Evolutionary conservation across 37 sponge, comb jelly and placozoan species (phyloP).

Genomic region (Mnemiopsis leidyi): DNA sequence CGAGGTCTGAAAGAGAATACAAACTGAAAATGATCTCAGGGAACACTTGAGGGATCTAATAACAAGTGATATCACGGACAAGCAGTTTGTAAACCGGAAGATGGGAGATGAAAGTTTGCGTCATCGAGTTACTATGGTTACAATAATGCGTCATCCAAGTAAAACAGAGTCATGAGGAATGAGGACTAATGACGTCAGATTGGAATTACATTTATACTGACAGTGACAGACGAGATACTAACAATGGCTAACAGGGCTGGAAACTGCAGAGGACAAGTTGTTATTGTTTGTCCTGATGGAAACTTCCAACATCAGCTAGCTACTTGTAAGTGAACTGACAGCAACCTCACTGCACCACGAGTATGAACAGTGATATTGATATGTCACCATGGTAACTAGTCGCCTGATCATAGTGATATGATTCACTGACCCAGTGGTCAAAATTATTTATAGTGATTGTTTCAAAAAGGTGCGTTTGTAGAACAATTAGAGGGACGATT

Average conservation of each 20-base stretch:
- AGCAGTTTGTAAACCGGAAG: not conserved
- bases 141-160: not conserved
- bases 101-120: not conserved
- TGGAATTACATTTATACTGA: too few relatives aligned
- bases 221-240: not conserved
- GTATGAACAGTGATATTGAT: not conserved
- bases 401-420: too few relatives aligned
- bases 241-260: too few relatives aligned
- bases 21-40: too few relatives aligned
- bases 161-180: too few relatives aligned
- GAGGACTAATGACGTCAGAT: not conserved
- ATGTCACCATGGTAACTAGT: too few relatives aligned
- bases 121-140: not conserved
- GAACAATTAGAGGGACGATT: not conserved
- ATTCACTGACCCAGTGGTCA: not conserved
- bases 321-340: not conserved
- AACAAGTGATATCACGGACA: not conserved
- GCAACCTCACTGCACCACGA: not conserved
- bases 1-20: too few relatives aligned
- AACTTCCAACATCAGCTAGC: too few relatives aligned
- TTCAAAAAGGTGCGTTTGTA: not conserved
- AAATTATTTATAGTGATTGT: slow-evolving; percentile 31
- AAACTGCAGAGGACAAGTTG: too few relatives aligned
- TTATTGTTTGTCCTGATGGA: too few relatives aligned
- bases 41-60: too few relatives aligned